Conservation (phyloP, 2,888 invertebrate species). For the Ormyrus nitidulus region DNA sequence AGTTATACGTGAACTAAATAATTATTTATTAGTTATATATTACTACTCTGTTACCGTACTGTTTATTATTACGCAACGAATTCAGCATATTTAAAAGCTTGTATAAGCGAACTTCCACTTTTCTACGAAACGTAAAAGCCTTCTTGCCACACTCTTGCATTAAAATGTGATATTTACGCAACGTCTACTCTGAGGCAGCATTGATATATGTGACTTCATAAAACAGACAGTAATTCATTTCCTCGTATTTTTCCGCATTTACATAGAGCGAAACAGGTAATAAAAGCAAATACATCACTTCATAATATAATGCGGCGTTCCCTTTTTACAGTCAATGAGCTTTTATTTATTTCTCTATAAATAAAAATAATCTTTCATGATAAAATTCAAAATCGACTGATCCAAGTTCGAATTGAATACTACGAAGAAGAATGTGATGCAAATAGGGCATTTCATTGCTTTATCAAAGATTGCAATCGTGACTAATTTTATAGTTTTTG, state of each 20-base stretch:
- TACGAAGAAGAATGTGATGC: neutral
- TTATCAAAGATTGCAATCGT: too few species aligned
- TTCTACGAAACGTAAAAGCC: constrained; percentile 13
- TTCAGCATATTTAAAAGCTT: too few species aligned
- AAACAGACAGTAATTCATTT: constrained; percentile 42
- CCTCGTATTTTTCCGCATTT: constrained; percentile 34
- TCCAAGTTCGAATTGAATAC: too few species aligned
- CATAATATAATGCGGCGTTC: neutral
- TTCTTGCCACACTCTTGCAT: constrained; percentile 10
- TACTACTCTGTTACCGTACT: too few species aligned
- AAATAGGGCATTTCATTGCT: too few species aligned
- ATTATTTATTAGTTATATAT: too few species aligned
- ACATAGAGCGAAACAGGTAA: constrained; percentile 14
- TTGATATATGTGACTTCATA: constrained; percentile 46
- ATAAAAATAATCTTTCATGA: neutral
- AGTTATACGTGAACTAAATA: too few species aligned
- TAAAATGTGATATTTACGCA: constrained; percentile 51
- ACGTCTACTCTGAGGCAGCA: constrained; percentile 28
- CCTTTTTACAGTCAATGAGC: constrained; percentile 4
- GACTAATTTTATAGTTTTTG: too few species aligned
- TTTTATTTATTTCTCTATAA: neutral
- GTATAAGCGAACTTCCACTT: neutral
- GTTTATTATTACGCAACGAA: too few species aligned
- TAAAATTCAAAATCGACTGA: too few species aligned
- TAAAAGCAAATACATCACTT: constrained; percentile 42